Percentiles rank a stretch among this genome's conserved stretches.
These are phyloP conservation scores for Bombyx huttoni DNA, from an alignment of 2,888 invertebrate species.

Conservation along the genomic window DNA sequence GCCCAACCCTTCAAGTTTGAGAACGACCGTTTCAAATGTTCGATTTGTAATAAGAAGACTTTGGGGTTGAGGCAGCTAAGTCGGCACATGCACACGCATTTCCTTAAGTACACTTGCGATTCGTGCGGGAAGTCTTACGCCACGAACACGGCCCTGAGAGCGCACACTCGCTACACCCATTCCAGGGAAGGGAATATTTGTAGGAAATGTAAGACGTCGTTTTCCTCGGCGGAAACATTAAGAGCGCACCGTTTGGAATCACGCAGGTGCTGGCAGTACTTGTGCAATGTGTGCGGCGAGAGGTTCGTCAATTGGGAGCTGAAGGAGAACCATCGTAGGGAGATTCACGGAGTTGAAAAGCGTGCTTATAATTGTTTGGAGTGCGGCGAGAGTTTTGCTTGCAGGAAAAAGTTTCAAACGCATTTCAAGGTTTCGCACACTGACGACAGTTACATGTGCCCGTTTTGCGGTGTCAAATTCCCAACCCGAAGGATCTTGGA, in stretches of 20 bases:
- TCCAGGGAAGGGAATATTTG: slow-evolving; percentile 17
- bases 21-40: slow-evolving; percentile 8
- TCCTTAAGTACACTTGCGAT: slow-evolving; percentile 15
- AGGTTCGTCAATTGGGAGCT: slow-evolving; percentile 41
- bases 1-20: slow-evolving; percentile 9
- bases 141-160: slow-evolving; percentile 2
- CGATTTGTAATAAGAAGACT: slow-evolving; percentile 6
- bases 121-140: slow-evolving; percentile 11
- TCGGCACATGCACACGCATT: slow-evolving; percentile 18
- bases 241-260: slow-evolving; percentile 36
- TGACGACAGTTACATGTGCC: slow-evolving; percentile 43
- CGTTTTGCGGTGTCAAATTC: slow-evolving; percentile 49
- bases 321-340: slow-evolving; percentile 39
- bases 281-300: slow-evolving; percentile 45
- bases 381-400: slow-evolving; percentile 35
- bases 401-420: slow-evolving; percentile 37
- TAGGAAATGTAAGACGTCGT: slow-evolving; percentile 45
- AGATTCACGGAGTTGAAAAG: slow-evolving; percentile 35
- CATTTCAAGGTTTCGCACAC: slow-evolving; percentile 48
- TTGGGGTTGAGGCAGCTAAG: slow-evolving; percentile 12
- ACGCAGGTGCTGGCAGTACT: slow-evolving; percentile 42
- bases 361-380: slow-evolving; percentile 41
- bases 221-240: slow-evolving; percentile 34
- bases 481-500: slow-evolving; percentile 38
- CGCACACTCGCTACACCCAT: slow-evolving; percentile 7